A percentile compares a stretch with the other conserved stretches of the same genome.
Conservation (phyloP, 2,113 vertebrate species). For the Phaethon lepturus region DNA sequence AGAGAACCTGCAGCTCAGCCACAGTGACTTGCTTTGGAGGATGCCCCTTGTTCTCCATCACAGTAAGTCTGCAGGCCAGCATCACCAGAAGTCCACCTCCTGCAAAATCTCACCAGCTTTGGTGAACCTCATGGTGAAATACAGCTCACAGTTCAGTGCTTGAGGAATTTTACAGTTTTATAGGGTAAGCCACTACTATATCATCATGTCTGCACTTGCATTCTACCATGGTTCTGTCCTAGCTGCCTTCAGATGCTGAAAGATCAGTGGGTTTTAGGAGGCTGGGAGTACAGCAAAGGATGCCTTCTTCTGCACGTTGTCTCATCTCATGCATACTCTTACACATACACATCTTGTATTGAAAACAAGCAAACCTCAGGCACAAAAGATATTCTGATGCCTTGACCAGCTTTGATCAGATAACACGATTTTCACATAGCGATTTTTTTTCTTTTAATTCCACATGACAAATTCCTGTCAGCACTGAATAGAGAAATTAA, state of each 20-base stretch:
- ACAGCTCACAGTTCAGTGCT: accelerated
- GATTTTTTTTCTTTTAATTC: background rate
- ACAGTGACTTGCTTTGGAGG: background rate
- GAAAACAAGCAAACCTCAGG: background rate
- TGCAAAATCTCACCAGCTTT: background rate
- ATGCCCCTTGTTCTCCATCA: background rate
- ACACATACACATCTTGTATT: too few species aligned
- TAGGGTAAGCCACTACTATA: accelerated
- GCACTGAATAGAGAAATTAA: background rate
- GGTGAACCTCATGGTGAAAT: accelerated
- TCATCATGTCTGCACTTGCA: accelerated
- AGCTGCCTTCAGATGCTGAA: background rate
- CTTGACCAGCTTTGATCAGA: background rate
- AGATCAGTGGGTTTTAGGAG: background rate
- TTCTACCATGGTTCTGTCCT: background rate
- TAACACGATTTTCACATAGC: background rate
- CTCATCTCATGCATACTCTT: background rate
- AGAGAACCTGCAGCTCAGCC: background rate
- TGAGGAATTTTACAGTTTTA: background rate
- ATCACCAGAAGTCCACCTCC: background rate
- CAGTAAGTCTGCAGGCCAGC: accelerated
- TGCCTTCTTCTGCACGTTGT: background rate
- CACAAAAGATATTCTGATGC: background rate
- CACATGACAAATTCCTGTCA: background rate
- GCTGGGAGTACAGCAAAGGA: accelerated